Base-by-base conservation (phyloP, 2,113 vertebrate genomes). In the Xenotilapia leptura region DNA sequence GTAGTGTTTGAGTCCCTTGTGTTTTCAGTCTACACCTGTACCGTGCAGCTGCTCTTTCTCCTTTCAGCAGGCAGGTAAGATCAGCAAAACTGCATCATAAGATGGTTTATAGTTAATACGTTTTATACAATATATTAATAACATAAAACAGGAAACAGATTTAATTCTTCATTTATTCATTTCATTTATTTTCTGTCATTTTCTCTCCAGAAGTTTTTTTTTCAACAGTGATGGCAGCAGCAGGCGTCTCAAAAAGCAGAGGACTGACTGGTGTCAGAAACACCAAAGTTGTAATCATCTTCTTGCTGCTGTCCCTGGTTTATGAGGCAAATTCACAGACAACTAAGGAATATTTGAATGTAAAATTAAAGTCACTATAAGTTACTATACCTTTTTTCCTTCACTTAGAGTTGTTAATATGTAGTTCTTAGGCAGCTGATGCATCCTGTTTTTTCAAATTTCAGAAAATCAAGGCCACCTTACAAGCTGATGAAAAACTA, bases 11-110 rank as follows among this genome's bases (percentile, higher is more conserved):
- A 62, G 8, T 33, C 28, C 6, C 4, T 36, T 36, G 31, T 62
- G 31, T 62, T 33, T 33, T 62, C 31, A 36, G 58, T 36, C 9
- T 62, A 0, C 58, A 62, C 58, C 17, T 36, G 58, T 62, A 62
- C 2, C 0, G 9, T 62, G 31, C 58, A 62, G 2, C 56, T 0
- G 0, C 1, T 33, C 2, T 6, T 62, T 62, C 58, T 62, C 31
- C 58, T 0, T 11, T 0, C 28, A 62, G 0, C 31, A 62, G 17
- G 15, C 31, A 62, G 31, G 58, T 62, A 62, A 38, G 1, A 13
- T 38, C 10, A 65, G 19, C 10, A 65, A 65, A n/a, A 65, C 31
- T 65, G 33, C 6, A 65, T 12, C 31, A 5, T 38, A 65, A 65
- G 33, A 38, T 38, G 15, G 28, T 62, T 62, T 33, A 33, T 62